These are phyloP conservation scores for Hypothenemus hampei DNA, from an alignment of 1,140 invertebrate genomes.

Conservation along the genomic window DNA sequence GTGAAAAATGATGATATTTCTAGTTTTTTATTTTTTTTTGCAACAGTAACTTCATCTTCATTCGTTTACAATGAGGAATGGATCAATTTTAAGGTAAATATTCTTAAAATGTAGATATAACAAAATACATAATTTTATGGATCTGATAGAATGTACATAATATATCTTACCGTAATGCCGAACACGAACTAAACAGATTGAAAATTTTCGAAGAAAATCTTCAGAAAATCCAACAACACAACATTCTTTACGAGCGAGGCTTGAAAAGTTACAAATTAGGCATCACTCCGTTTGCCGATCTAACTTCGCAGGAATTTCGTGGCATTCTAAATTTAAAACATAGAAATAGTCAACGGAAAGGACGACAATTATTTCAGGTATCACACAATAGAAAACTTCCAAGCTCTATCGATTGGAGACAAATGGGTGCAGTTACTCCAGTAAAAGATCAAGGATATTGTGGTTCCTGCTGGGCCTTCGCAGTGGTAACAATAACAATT, in stretches of 20 bases:
- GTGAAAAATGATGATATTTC: no score
- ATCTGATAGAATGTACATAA: constrained; percentile 12
- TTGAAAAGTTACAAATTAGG: constrained; percentile 59
- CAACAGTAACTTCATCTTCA: no score
- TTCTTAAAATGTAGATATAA: no score
- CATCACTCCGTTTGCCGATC: constrained; percentile 78
- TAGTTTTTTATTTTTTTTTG: no score
- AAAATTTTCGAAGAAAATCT: constrained; percentile 84
- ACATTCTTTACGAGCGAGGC: constrained; percentile 63
- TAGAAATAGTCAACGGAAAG: not conserved
- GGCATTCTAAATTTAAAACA: not conserved
- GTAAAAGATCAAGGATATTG: constrained; percentile 37
- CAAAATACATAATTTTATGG: no score
- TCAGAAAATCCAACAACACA: constrained; percentile 78
- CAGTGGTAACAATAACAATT: constrained; percentile 35
- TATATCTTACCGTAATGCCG: constrained; percentile 12
- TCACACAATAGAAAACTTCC: constrained; percentile 2
- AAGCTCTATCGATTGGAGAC: constrained; percentile 30
- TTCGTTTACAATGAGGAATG: no score
- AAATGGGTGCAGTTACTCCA: constrained; percentile 26
- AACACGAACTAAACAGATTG: constrained; percentile 72
- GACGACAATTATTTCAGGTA: constrained; percentile 13
- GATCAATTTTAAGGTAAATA: no score
- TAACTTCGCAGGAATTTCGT: constrained; percentile 76
- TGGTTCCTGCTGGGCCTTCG: constrained; percentile 53